Base-by-base conservation (phyloP, 92 coral and sea anemone species). In the Blastomussa wellsi region DNA sequence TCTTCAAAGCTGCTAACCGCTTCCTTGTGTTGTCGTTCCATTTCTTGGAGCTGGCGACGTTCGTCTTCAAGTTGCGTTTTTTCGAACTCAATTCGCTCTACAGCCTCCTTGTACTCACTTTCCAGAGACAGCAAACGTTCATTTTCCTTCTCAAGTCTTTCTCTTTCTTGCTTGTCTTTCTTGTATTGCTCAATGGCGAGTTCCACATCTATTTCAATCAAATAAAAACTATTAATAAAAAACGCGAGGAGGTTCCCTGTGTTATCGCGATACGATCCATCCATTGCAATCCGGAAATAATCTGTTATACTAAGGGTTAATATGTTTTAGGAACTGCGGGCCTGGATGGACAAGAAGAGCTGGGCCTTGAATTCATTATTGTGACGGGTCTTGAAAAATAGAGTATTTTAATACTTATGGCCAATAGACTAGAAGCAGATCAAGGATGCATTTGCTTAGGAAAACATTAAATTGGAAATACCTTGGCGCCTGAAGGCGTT, bases 151-250 rank as follows among this genome's bases (percentile, higher is more conserved):
- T 93, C 90, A 4, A 97, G 89, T 74, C 99, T 84, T 19, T 97
- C 99, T 52, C 98, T 79, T 79, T 97, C 99, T 82, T 97, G 96
- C 51, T 93, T 92, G 89, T 97, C 99, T 81, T 92, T 90, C 77
- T 94, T 97, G 89, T 95, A 93, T 71, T 97, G 99, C 39, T 97
- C 99, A 11, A 97, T 93, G 37, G 99, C 98, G 49, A 97, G 92
- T 55, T 97, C 99, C 33, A 97, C 99, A 91, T 97, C 99, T 97
- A 48, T 39, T 90, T n/a, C 22, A 39, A 73, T 81, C 49, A 48
- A 71, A 28, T 14, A 81, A 19, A 12, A 7, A 49, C 49, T 57
- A 28, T 24, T 3, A 4, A 48, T 15, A 11, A 48, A 10, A 29
- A 76, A 48, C n/a, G 28, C 7, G 31, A 0, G 0, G 41, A 11